Evolutionary conservation across 1,140 invertebrate genomes (phyloP).

Genomic region (Tigriopus japonicus): DNA sequence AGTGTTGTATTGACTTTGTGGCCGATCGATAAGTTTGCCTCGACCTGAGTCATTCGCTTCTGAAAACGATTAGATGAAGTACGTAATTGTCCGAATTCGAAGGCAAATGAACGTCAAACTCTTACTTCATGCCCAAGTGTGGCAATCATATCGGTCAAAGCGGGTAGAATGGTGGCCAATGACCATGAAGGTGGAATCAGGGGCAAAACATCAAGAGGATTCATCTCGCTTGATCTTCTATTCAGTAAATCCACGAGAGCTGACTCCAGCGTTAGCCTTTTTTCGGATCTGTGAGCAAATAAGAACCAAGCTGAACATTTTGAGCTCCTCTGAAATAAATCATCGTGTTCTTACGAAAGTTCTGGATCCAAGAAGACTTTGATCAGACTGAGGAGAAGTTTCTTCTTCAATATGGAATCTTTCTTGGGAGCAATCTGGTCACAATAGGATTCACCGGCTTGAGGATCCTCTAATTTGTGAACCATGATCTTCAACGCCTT

Average conservation of each 20-base stretch:
- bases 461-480: slow-evolving; percentile 27
- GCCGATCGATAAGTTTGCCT: not conserved
- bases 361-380: not conserved
- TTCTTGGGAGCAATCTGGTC: slow-evolving; percentile 22
- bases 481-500: slow-evolving; percentile 28
- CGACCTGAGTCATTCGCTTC: not conserved
- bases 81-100: too few species aligned
- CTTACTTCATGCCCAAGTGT: not conserved
- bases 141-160: not conserved
- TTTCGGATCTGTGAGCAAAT: not conserved
- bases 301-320: not conserved
- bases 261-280: not conserved
- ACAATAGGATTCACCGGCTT: slow-evolving; percentile 28
- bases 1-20: not conserved
- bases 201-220: not conserved
- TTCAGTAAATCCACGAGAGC: not conserved
- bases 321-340: not conserved
- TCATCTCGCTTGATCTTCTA: not conserved
- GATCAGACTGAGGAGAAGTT: not conserved
- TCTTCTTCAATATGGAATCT: not conserved
- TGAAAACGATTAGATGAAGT: too few species aligned
- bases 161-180: not conserved
- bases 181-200: not conserved
- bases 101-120: too few species aligned
- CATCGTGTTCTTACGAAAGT: not conserved